Evolutionary conservation across 2,888 invertebrate genomes (phyloP), one percentile per base, ranked within the genome.

Genomic region (Drosophila colorata): DNA sequence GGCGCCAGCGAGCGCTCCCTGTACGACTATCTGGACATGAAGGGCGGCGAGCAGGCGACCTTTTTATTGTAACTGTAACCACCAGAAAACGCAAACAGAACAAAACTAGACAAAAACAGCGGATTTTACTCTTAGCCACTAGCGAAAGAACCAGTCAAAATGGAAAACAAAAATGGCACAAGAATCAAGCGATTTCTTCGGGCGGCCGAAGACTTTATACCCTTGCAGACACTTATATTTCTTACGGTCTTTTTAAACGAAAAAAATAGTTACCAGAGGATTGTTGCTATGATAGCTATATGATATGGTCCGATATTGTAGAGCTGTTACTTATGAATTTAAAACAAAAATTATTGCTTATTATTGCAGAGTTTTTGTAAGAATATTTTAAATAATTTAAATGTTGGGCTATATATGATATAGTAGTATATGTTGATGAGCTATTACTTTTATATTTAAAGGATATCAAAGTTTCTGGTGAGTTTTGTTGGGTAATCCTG

Each of bases 41-140:
- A 86, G 67, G 72, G 77, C 40, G 70, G 77, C 40, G 70, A 71
- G 35, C 86, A 85, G 61, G 80, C 87, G 49, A 87, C 88, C 69
- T 86, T 86, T 87, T 73, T 86, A 86, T 68, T 88, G 79, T 86
- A 87, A 83, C 63, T 78, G 81, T 53, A 84, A 84, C 78, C 69
- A 75, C 87, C 85, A 83, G 73, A 64, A 43, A 43, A 41, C 59
- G 33, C 14, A 55, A 63, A 69, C 79, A 87, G 69, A 73, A 76
- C 2, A 33, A 41, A 68, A 64, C 46, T 69, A 76, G 65, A 66
- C 60, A 59, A 69, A 69, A 31, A 18, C 56, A 74, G 48, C 64
- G 64, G 64, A 82, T 86, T 84, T 84, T 84, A 82, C 69, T 79
- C 67, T 47, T 79, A 87, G 76, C 44, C 49, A 64, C 41, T 73